Conservation (phyloP, 2,797 vertebrate species). For the Avahi laniger region DNA sequence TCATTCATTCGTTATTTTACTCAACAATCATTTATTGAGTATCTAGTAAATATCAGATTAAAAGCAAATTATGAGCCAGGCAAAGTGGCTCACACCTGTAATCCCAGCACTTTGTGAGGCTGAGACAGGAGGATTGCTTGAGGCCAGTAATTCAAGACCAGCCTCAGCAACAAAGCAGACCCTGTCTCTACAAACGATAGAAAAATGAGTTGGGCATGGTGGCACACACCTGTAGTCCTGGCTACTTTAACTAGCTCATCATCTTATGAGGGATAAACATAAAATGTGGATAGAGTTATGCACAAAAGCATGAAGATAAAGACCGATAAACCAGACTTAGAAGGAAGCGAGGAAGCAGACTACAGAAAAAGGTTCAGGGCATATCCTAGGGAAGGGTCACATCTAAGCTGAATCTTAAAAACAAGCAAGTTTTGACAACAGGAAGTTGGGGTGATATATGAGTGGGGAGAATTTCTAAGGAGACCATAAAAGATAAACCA, state of each 20-base stretch:
- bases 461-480: not conserved
- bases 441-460: not conserved
- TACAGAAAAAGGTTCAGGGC: not conserved
- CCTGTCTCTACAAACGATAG: not conserved
- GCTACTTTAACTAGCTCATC: not conserved
- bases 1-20: not conserved
- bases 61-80: not conserved
- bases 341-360: not conserved
- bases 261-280: not conserved
- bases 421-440: not conserved
- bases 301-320: not conserved
- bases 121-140: not conserved
- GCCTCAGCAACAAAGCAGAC: not conserved
- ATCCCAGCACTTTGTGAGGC: not conserved
- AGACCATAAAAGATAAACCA: not conserved
- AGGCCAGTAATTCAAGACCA: not conserved
- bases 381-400: not conserved
- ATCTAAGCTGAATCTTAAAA: not conserved
- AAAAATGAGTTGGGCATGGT: not conserved
- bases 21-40: slow-evolving; percentile 1
- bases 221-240: not conserved
- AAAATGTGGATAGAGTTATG: not conserved
- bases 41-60: not conserved
- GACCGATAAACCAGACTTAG: not conserved
- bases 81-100: not conserved